Percentiles rank a stretch among this genome's conserved stretches.
These are phyloP conservation scores for Bugula neritina DNA, from an alignment of 2,888 invertebrate species.

Conservation along the genomic window DNA sequence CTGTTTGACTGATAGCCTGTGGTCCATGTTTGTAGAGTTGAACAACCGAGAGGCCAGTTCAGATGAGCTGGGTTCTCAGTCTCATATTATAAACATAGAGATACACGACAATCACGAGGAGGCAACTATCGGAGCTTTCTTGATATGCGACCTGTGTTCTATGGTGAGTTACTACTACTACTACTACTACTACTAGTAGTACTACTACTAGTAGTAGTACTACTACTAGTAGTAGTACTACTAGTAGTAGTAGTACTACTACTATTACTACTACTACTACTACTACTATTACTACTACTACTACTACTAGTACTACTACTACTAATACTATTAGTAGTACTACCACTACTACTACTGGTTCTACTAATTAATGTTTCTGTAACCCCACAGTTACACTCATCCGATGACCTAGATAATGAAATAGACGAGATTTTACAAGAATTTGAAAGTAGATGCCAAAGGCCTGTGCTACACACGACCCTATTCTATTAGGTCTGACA, in stretches of 20 bases:
- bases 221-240: too few species aligned
- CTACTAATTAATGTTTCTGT: too few species aligned
- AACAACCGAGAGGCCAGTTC: background rate
- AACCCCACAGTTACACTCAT: constrained; percentile 78
- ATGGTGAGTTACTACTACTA: constrained; percentile 62
- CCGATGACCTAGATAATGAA: constrained; percentile 91
- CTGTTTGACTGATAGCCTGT: too few species aligned
- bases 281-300: too few species aligned
- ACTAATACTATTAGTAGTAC: too few species aligned
- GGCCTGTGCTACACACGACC: constrained; percentile 85
- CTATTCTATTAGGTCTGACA: constrained; percentile 75
- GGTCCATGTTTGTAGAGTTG: constrained; percentile 26
- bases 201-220: too few species aligned
- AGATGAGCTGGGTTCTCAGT: constrained; percentile 57
- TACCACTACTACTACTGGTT: too few species aligned
- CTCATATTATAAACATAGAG: constrained; percentile 95
- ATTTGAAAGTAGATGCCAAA: constrained; percentile 74
- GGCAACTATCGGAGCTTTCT: constrained; percentile 94
- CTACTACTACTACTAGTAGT: too few species aligned
- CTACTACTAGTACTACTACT: too few species aligned
- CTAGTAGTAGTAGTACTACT: too few species aligned
- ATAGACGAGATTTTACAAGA: constrained; percentile 91
- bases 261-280: too few species aligned
- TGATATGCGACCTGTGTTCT: constrained; percentile 89
- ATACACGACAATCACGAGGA: constrained; percentile 99